These are phyloP conservation scores for Aleiodes sp. DNA, from an alignment of 1,140 invertebrate species.

Conservation along the genomic window DNA sequence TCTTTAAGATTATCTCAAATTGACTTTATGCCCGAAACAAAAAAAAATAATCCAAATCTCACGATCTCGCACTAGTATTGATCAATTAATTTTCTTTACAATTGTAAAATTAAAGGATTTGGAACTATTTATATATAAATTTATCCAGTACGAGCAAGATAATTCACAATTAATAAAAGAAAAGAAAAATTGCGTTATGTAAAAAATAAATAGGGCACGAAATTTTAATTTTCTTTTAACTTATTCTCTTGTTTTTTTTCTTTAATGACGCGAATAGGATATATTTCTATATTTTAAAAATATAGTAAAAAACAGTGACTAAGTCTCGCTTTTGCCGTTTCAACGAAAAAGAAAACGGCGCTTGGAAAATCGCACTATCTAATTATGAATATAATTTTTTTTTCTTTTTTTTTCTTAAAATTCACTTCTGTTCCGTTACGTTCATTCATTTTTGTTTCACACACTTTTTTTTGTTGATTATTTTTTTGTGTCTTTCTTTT, in stretches of 20 bases:
- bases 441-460: conserved; percentile 29
- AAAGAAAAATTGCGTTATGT: conserved; percentile 26
- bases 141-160: neutral
- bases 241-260: conserved; percentile 56
- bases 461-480: conserved; percentile 1
- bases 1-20: conserved; percentile 11
- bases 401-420: no score
- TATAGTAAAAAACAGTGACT: conserved; percentile 65
- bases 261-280: conserved; percentile 56
- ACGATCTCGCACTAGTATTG: neutral
- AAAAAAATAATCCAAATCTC: neutral
- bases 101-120: conserved; percentile 8
- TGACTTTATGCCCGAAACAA: conserved; percentile 10
- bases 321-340: conserved; percentile 55
- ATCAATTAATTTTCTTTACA: conserved; percentile 14
- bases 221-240: conserved; percentile 40
- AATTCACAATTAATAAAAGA: conserved; percentile 15
- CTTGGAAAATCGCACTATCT: conserved; percentile 53
- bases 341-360: conserved; percentile 36
- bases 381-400: conserved; percentile 40
- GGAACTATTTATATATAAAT: neutral
- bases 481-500: no score
- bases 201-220: conserved; percentile 64
- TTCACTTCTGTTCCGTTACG: conserved; percentile 22
- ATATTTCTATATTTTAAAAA: conserved; percentile 56